Percentiles rank a stretch among this genome's conserved stretches.
phyloP scores from a whole-genome alignment of 2,113 vertebrate species.

The Sapayoa aenigma region DNA sequence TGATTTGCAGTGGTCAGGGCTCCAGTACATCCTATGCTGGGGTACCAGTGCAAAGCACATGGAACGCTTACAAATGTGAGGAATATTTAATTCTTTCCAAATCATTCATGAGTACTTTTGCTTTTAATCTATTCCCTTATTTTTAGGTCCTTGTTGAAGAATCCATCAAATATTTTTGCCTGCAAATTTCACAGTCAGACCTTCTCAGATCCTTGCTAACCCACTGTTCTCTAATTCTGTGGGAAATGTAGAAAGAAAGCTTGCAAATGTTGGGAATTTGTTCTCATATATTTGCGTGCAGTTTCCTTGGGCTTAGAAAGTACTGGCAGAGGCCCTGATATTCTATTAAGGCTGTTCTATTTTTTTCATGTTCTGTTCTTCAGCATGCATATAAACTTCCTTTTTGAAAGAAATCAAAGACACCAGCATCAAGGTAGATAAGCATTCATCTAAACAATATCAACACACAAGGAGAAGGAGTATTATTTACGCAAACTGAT shows the following conservation, averaged over 20 bases:
- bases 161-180: background rate
- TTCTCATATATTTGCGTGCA: background rate
- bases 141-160: background rate
- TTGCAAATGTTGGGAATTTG: background rate
- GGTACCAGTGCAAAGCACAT: background rate
- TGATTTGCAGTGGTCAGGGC: background rate
- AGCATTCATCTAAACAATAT: background rate
- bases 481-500: background rate
- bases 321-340: background rate
- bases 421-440: background rate
- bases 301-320: background rate
- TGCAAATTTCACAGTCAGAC: background rate
- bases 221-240: background rate
- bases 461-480: background rate
- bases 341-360: background rate
- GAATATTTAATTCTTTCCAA: background rate
- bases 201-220: background rate
- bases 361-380: background rate
- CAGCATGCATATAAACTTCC: background rate
- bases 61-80: background rate
- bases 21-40: background rate
- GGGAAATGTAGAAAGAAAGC: background rate
- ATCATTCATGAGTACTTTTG: background rate
- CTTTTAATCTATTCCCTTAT: background rate
- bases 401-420: background rate